These are phyloP conservation scores for Ianthella basta DNA, from an alignment of 37 sponge, comb jelly and placozoan species.

Conservation along the genomic window DNA sequence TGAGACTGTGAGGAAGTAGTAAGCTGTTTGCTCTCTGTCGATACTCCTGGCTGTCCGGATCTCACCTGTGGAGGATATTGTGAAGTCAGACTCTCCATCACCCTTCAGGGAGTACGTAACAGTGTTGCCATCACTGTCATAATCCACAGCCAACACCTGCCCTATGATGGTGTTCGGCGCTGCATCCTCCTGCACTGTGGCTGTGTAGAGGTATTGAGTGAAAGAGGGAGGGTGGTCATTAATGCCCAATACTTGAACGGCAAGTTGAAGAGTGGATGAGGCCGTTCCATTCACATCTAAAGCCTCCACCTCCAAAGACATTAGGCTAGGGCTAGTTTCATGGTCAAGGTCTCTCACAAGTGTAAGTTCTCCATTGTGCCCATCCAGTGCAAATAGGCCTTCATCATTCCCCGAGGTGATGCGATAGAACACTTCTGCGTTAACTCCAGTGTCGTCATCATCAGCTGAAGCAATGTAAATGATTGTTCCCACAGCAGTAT, in stretches of 20 bases:
- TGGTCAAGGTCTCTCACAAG: constrained; percentile 46
- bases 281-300: constrained; percentile 12
- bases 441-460: constrained; percentile 55
- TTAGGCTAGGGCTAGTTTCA: constrained; percentile 22
- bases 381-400: constrained; percentile 48
- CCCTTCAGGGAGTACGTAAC: constrained; percentile 39
- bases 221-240: constrained; percentile 70
- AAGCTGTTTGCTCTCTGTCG: constrained; percentile 33
- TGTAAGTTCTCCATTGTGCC: constrained; percentile 45
- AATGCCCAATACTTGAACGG: constrained; percentile 17
- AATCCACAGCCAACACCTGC: constrained; percentile 49
- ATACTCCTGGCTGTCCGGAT: not conserved
- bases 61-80: constrained; percentile 5
- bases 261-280: not conserved
- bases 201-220: constrained; percentile 36
- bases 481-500: constrained; percentile 15
- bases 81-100: constrained; percentile 17
- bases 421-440: constrained; percentile 35
- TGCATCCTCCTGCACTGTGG: constrained; percentile 24
- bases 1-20: constrained; percentile 43
- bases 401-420: constrained; percentile 60
- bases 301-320: constrained; percentile 17
- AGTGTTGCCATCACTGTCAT: constrained; percentile 17
- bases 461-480: constrained; percentile 21
- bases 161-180: not conserved